A percentile compares a stretch with the other conserved stretches of the same genome.
These are phyloP conservation scores for Umimayanthus kanabou DNA, from an alignment of 92 coral and sea anemone species.

Conservation along the genomic window DNA sequence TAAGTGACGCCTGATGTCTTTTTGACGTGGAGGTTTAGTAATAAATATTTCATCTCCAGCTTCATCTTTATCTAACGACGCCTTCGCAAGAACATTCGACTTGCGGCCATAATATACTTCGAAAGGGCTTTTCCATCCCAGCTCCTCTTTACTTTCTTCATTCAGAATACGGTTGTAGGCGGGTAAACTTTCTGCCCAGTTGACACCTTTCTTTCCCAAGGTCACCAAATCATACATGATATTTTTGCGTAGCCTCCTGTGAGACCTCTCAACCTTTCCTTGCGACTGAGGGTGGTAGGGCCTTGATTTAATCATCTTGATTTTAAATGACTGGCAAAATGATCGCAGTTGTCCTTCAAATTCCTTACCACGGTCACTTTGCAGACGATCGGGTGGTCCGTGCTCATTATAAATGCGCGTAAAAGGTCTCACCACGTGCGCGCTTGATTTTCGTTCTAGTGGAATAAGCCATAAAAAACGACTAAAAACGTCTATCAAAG, in stretches of 20 bases:
- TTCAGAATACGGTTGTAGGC: slow-evolving; percentile 32
- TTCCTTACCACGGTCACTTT: slow-evolving; percentile 43
- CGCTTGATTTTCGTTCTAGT: slow-evolving; percentile 25
- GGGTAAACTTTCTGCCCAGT: slow-evolving; percentile 5
- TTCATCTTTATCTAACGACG: no score
- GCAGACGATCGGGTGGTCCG: slow-evolving; percentile 44
- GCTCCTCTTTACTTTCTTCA: neutral
- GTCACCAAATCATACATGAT: slow-evolving; percentile 37
- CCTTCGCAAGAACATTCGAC: neutral
- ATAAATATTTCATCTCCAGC: no score
- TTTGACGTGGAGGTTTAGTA: no score
- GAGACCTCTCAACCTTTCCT: slow-evolving; percentile 50
- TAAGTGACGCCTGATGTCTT: no score
- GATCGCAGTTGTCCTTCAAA: slow-evolving; percentile 32
- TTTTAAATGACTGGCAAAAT: slow-evolving; percentile 23
- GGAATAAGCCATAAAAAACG: slow-evolving; percentile 36
- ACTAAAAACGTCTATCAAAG: slow-evolving; percentile 37
- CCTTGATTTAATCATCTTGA: slow-evolving; percentile 44
- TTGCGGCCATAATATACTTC: slow-evolving; percentile 34
- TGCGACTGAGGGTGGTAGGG: slow-evolving; percentile 48
- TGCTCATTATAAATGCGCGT: slow-evolving; percentile 39
- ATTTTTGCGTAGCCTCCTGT: slow-evolving; percentile 26
- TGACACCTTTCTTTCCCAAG: slow-evolving; percentile 8
- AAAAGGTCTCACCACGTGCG: slow-evolving; percentile 28
- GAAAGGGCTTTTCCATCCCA: no score